phyloP scores from a whole-genome alignment of 2,113 vertebrate genomes.

The Eulemur rufifrons region DNA sequence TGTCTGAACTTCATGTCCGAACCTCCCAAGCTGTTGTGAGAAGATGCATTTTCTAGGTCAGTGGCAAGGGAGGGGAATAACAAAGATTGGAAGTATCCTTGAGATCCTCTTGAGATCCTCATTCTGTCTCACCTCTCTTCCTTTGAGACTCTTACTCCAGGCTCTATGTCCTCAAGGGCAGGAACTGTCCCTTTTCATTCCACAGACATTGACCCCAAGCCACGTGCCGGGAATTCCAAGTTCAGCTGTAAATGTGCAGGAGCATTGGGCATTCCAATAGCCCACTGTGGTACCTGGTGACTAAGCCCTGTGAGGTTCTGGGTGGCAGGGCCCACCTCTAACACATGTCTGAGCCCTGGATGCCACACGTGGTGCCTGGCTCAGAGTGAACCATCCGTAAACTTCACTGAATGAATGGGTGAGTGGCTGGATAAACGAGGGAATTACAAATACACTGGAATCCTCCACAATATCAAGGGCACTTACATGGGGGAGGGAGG shows the following conservation, averaged over 20 bases:
- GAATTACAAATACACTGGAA: neutral
- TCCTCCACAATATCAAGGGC: neutral
- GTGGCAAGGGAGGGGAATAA: neutral
- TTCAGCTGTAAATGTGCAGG: neutral
- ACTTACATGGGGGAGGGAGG: neutral
- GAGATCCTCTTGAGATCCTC: neutral
- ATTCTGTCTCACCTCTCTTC: neutral
- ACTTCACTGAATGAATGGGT: neutral
- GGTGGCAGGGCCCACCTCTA: neutral
- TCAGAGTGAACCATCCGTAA: neutral
- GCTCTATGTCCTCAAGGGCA: neutral
- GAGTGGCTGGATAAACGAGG: neutral
- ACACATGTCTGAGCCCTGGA: neutral
- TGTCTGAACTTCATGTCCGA: neutral
- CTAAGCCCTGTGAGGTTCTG: neutral
- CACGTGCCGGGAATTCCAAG: neutral
- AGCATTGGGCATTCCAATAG: neutral
- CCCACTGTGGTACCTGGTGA: too few species aligned
- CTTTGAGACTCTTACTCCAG: neutral
- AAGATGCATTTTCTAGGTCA: neutral
- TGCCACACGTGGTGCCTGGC: neutral
- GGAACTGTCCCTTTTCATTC: neutral
- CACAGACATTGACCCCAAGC: neutral
- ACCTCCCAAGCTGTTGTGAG: neutral
- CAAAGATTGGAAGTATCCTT: neutral